Evolutionary conservation across 2,888 invertebrate species (phyloP).

Genomic region (Ariolimax columbianus): DNA sequence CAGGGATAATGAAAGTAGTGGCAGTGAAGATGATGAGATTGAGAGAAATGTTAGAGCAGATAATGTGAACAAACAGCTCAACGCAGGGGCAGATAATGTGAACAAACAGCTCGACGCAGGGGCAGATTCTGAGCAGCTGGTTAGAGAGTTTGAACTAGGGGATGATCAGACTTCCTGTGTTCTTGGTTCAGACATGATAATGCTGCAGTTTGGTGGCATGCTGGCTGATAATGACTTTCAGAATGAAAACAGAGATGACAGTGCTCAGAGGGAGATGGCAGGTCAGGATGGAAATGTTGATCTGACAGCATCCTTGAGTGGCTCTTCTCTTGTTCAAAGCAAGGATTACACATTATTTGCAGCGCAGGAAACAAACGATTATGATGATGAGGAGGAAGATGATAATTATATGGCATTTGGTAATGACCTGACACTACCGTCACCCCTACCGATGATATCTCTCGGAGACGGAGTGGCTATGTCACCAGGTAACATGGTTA

Average conservation of each 20-base stretch:
- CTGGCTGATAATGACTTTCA: background rate
- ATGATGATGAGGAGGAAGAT: constrained; percentile 43
- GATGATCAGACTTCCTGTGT: constrained; percentile 9
- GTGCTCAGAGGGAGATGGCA: background rate
- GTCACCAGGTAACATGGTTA: constrained; percentile 24
- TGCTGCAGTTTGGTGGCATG: constrained; percentile 30
- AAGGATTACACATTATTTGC: constrained; percentile 34
- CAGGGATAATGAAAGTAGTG: background rate
- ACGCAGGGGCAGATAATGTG: background rate
- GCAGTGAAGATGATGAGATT: background rate
- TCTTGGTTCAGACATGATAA: constrained; percentile 33
- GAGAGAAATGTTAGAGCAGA: background rate
- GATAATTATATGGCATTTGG: constrained; percentile 33
- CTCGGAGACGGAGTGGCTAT: constrained; percentile 43
- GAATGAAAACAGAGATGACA: background rate
- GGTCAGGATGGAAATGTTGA: background rate
- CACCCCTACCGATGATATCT: constrained; percentile 50
- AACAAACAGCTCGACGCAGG: background rate
- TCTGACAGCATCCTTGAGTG: background rate
- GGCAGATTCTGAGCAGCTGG: constrained; percentile 14
- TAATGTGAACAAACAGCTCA: background rate
- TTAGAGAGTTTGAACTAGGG: background rate
- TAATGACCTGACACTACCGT: constrained; percentile 31
- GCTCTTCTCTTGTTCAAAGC: background rate
- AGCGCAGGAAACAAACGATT: constrained; percentile 28